Evolutionary conservation across 2,797 vertebrate species (phyloP).

Genomic region (Monodelphis domestica): DNA sequence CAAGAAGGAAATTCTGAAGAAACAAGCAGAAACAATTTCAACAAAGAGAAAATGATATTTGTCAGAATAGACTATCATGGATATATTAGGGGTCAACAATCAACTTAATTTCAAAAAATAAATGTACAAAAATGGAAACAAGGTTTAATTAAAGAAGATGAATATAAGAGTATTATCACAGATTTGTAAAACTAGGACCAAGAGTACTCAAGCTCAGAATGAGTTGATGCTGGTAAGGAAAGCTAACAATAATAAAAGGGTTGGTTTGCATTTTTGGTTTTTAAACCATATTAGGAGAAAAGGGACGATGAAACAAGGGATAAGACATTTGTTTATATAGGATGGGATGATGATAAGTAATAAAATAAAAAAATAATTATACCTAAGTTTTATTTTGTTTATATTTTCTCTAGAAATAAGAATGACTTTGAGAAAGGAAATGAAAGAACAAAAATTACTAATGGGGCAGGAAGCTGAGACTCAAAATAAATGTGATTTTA

Average conservation of each 20-base stretch:
- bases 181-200: not conserved
- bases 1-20: not conserved
- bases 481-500: not conserved
- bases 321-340: not conserved
- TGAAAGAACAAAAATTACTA: not conserved
- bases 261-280: not conserved
- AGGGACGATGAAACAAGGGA: not conserved
- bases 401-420: not conserved
- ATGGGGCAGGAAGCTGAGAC: not conserved
- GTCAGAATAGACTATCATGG: not conserved
- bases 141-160: not conserved
- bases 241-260: not conserved
- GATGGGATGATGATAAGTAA: not conserved
- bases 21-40: not conserved
- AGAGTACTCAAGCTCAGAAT: not conserved
- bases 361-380: not conserved
- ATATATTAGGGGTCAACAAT: not conserved
- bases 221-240: not conserved
- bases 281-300: not conserved
- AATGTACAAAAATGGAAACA: not conserved
- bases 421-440: not conserved
- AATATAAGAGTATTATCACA: not conserved
- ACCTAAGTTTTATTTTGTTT: not conserved
- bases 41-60: not conserved
- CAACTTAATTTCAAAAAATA: not conserved